Percentiles rank a stretch among this genome's conserved stretches.
phyloP scores from a whole-genome alignment of 2,797 vertebrate genomes.

The Falco novaeseelandiae region DNA sequence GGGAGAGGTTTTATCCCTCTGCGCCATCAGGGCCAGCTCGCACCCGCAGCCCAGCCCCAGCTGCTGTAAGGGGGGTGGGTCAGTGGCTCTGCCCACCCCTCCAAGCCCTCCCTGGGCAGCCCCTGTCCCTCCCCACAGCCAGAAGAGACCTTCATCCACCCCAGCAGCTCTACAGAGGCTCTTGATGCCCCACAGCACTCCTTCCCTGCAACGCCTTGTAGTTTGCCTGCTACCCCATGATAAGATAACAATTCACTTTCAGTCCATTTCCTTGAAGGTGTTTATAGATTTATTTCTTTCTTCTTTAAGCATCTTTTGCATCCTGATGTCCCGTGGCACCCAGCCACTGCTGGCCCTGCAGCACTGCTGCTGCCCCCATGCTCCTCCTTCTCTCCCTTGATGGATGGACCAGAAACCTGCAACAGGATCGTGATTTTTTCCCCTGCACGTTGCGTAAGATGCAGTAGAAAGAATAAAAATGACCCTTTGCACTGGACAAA shows the following conservation, averaged over 20 bases:
- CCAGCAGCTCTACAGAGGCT: background rate
- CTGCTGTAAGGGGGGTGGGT: accelerated
- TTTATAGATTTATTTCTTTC: background rate
- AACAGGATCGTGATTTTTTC: accelerated
- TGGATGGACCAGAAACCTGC: background rate
- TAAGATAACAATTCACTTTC: background rate
- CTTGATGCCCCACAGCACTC: accelerated
- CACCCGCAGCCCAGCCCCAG: background rate
- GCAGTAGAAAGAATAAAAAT: background rate
- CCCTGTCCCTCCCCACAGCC: background rate
- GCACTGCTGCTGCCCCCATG: background rate
- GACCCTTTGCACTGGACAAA: no score
- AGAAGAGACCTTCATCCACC: background rate
- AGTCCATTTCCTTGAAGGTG: background rate
- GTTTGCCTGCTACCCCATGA: background rate
- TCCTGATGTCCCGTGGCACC: no score
- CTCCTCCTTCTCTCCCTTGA: background rate
- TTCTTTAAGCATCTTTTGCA: background rate
- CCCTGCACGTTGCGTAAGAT: accelerated
- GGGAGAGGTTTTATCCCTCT: background rate
- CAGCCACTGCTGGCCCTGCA: background rate
- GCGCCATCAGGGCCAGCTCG: accelerated
- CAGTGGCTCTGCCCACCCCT: background rate
- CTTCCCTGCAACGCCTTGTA: background rate
- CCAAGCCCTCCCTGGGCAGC: background rate